Conservation (phyloP, 2,113 vertebrate species). For the Lathamus discolor region DNA sequence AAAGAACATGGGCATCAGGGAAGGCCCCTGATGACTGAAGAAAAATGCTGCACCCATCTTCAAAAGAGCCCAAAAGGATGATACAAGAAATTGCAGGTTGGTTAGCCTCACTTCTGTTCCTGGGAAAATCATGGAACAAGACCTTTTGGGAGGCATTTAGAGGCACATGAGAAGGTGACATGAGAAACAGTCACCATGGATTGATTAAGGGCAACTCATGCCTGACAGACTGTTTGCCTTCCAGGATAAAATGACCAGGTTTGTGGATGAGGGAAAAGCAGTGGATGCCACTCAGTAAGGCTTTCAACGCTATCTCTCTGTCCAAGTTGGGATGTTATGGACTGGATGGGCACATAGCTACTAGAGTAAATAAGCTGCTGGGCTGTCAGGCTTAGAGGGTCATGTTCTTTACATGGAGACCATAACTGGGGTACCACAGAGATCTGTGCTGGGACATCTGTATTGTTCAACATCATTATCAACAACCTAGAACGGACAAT, state of each 20-base stretch:
- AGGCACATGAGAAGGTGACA: background rate
- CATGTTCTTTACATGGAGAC: background rate
- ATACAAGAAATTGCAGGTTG: background rate
- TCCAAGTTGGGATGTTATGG: background rate
- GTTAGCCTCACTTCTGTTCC: background rate
- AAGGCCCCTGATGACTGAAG: background rate
- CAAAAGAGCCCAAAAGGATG: background rate
- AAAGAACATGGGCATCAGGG: background rate
- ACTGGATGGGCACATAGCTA: background rate
- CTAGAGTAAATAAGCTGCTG: background rate
- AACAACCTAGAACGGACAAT: background rate
- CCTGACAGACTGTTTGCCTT: background rate
- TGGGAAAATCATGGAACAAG: background rate
- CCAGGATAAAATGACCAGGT: background rate
- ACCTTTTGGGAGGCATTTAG: background rate
- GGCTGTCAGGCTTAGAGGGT: background rate
- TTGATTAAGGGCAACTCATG: background rate
- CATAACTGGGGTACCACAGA: background rate
- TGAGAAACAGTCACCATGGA: background rate
- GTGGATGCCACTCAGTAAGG: background rate
- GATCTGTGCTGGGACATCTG: background rate
- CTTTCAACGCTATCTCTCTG: background rate
- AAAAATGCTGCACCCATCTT: background rate
- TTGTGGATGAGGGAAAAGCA: background rate
- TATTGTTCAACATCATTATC: background rate